Conservation (phyloP, 2,113 vertebrate species). For the Eira barbara region DNA sequence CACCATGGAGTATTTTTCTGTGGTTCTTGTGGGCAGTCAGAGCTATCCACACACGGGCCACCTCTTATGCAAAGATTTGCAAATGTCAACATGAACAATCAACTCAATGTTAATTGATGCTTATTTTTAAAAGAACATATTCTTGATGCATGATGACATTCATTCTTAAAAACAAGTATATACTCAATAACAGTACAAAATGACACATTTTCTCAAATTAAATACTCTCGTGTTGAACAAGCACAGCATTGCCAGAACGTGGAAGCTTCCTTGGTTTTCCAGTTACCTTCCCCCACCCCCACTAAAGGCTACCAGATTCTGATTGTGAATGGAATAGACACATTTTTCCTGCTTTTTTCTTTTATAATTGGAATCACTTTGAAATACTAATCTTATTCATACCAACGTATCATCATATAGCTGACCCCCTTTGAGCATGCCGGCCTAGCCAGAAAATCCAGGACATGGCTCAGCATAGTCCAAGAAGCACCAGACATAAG, state of each 20-base stretch:
- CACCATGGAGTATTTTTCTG: neutral
- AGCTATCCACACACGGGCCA: neutral
- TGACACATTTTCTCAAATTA: neutral
- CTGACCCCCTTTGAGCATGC: neutral
- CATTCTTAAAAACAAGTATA: neutral
- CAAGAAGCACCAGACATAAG: neutral
- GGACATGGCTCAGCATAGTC: fast-evolving
- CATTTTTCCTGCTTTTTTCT: neutral
- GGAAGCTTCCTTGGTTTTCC: neutral
- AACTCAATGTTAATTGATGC: neutral
- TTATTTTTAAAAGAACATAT: neutral
- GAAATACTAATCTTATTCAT: neutral
- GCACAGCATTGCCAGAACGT: neutral
- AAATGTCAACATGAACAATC: neutral
- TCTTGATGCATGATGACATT: neutral
- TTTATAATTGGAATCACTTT: neutral
- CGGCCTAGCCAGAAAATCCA: neutral
- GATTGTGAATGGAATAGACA: neutral
- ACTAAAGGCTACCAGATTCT: neutral
- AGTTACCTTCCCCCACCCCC: fast-evolving
- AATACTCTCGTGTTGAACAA: neutral
- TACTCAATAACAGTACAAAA: neutral
- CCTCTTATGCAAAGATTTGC: neutral
- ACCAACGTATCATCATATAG: neutral
- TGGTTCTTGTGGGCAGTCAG: neutral